A percentile compares a stretch with the other conserved stretches of the same genome.
These are phyloP conservation scores for Neostethus bicornis DNA, from an alignment of 2,797 vertebrate genomes.

Conservation along the genomic window DNA sequence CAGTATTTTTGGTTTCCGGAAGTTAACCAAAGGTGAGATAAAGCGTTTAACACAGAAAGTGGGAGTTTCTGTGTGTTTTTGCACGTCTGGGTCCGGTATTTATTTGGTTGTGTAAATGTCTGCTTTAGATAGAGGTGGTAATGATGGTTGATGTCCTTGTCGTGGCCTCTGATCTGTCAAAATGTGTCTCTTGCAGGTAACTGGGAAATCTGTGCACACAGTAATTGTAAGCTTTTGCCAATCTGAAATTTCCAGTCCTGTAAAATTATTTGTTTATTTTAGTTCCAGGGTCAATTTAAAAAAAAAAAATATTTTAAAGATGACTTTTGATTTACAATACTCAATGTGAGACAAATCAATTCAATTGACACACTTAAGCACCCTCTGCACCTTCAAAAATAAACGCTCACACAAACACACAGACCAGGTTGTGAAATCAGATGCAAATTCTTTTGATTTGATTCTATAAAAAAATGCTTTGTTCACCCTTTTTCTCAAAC, in stretches of 20 bases:
- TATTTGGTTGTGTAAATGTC: slow-evolving; percentile 25
- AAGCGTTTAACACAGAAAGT: not conserved
- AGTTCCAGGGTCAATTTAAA: no score
- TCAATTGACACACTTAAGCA: slow-evolving; percentile 30
- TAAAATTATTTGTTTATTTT: slow-evolving; percentile 22
- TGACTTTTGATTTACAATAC: slow-evolving; percentile 26
- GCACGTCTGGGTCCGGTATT: slow-evolving; percentile 16
- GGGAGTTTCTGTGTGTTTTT: slow-evolving; percentile 26
- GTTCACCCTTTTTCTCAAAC: slow-evolving; percentile 2
- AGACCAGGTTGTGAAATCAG: no score
- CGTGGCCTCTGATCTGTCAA: slow-evolving; percentile 47
- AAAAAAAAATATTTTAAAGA: slow-evolving; percentile 26
- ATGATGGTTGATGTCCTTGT: slow-evolving; percentile 65
- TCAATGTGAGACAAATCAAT: slow-evolving; percentile 12
- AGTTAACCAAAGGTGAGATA: slow-evolving; percentile 2
- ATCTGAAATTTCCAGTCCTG: slow-evolving; percentile 19
- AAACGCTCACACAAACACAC: no score
- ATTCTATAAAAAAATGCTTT: not conserved
- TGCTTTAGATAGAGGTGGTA: slow-evolving; percentile 42
- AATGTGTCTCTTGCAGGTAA: slow-evolving; percentile 27
- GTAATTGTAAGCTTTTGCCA: slow-evolving; percentile 35
- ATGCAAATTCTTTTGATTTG: slow-evolving; percentile 1
- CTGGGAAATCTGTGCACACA: slow-evolving; percentile 36
- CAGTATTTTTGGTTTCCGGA: not conserved
- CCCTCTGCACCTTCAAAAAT: no score